Conservation (phyloP, 1,140 invertebrate species). For the Caenorhabditis latens region DNA sequence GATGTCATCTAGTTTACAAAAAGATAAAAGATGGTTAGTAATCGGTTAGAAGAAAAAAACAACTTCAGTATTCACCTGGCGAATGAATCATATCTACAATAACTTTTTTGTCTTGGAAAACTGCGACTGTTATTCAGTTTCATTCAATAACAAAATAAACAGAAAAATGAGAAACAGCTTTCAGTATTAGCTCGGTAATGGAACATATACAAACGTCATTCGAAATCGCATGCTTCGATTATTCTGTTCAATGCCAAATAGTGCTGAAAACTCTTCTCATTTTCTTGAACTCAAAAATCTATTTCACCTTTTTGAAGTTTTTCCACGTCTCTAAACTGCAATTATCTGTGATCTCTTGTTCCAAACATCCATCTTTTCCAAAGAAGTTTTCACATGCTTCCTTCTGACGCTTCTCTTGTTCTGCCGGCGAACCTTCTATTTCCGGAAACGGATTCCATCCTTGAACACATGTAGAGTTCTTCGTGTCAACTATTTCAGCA, state of each 20-base stretch:
- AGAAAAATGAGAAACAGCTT: too few species aligned
- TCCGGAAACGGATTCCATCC: constrained; percentile 29
- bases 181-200: too few species aligned
- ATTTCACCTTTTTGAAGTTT: not conserved
- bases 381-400: constrained; percentile 1
- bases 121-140: too few species aligned
- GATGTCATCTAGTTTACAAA: too few species aligned
- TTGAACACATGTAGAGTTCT: constrained; percentile 17
- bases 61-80: too few species aligned
- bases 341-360: not conserved
- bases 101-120: too few species aligned
- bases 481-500: not conserved
- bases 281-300: not conserved
- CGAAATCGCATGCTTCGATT: constrained; percentile 4
- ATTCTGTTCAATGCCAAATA: not conserved
- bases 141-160: too few species aligned
- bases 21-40: too few species aligned
- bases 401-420: not conserved
- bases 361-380: constrained; percentile 2
- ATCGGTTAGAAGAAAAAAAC: too few species aligned
- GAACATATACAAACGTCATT: not conserved
- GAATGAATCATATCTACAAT: too few species aligned
- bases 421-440: not conserved
- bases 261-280: not conserved
- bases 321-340: not conserved